Base-by-base conservation (phyloP, 2,113 vertebrate species). In the Pycnonotus jocosus region DNA sequence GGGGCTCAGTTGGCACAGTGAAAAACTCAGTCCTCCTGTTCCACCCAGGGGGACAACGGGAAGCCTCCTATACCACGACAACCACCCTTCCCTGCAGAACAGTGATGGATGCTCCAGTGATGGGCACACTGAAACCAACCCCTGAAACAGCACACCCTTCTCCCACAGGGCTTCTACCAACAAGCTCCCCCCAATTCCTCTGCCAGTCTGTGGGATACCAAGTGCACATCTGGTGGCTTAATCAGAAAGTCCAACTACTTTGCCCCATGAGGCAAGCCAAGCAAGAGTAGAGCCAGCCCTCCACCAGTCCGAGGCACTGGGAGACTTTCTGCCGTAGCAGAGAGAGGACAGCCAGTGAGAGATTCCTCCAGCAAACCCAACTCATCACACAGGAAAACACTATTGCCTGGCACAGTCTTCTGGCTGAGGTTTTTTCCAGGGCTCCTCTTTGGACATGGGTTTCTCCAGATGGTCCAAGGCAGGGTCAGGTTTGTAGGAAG, bases 1-100 rank as follows among this genome's bases (percentile, higher is more conserved):
- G 81, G 92, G 82, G 87, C 73, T 91, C 82, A 73, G 95, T 76
- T 97, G 97, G 97, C 96, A 98, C 97, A 97, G 95, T 93, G 94
- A 97, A 78, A 96, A 97, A 83, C 89, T 65, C 66, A 4, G 5
- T 60, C 53, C 76, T 90, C 85, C 80, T 44, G 21, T 42, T 92
- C 89, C 58, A 66, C 61, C 40, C 76, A 74, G 44, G 33, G 24
- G 69, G 65, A 56, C 69, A 61, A 83, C 37, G 61, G 61, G 76
- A 68, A 95, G 76, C 92, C 85, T 81, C 60, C 64, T 33, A 56
- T 6, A 86, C 38, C 64, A 47, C 3, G 0, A 68, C 56, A 48
- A 68, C 57, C 78, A 90, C 86, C 85, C 92, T 50, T 45, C 78
- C 65, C 60, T 60, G 48, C 61, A 89, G 83, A 66, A 65, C 1